Percentiles rank a stretch among this genome's conserved stretches.
phyloP scores from a whole-genome alignment of 2,797 vertebrate genomes.

The Loriculus beryllinus region DNA sequence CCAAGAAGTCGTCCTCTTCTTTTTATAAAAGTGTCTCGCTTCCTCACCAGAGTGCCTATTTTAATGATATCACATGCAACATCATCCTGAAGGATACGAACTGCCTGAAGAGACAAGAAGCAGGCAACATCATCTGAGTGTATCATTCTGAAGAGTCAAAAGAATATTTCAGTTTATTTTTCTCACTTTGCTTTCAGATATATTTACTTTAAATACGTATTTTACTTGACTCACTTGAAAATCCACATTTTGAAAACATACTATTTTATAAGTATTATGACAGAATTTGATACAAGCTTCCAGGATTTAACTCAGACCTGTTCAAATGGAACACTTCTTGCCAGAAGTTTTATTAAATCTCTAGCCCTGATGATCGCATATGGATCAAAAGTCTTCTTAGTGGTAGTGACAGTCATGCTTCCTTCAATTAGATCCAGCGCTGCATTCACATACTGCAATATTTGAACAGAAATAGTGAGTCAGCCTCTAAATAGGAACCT shows the following conservation, averaged over 20 bases:
- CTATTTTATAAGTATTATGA: not conserved
- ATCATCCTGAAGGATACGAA: conserved; percentile 91
- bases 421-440: conserved; percentile 94
- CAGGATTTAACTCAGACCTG: conserved; percentile 79
- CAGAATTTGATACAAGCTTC: not conserved
- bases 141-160: not conserved
- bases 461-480: not conserved
- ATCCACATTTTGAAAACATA: fast-evolving
- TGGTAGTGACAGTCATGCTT: conserved; percentile 91
- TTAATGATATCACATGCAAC: conserved; percentile 97
- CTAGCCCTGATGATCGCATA: conserved; percentile 89
- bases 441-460: conserved; percentile 82
- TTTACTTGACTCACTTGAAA: not conserved
- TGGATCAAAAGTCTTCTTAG: conserved; percentile 94
- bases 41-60: conserved; percentile 90
- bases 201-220: not conserved
- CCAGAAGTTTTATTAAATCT: conserved; percentile 93
- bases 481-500: not conserved
- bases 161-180: not conserved
- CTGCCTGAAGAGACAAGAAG: conserved; percentile 77
- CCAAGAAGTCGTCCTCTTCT: conserved; percentile 92
- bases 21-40: conserved; percentile 94
- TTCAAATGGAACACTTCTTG: conserved; percentile 93
- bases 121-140: not conserved
- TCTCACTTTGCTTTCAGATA: not conserved